A percentile compares a stretch with the other conserved stretches of the same genome.
Evolutionary conservation across 1,140 invertebrate genomes (phyloP).

Genomic region (Aphelenchoides fujianensis): DNA sequence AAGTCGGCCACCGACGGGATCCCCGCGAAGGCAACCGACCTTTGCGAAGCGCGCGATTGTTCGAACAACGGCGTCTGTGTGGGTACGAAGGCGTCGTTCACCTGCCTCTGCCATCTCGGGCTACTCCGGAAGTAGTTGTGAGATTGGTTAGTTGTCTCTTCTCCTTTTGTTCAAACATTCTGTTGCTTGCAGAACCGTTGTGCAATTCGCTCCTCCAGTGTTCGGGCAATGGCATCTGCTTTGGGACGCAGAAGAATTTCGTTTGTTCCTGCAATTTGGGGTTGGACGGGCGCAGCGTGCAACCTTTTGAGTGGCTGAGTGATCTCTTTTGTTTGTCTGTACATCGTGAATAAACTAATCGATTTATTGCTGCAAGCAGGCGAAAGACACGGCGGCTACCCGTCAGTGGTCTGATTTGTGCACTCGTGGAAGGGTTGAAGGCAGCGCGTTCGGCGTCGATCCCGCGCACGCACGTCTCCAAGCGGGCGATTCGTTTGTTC

Average conservation of each 20-base stretch:
- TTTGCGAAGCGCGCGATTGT: slow-evolving; percentile 18
- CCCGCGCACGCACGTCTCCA: neutral
- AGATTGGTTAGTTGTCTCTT: slow-evolving; percentile 20
- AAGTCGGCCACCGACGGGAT: slow-evolving; percentile 8
- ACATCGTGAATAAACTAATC: neutral
- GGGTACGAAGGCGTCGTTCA: slow-evolving; percentile 15
- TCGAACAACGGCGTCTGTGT: slow-evolving; percentile 21
- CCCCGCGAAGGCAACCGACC: neutral
- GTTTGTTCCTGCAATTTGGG: slow-evolving; percentile 8
- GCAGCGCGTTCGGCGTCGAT: neutral
- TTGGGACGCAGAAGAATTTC: slow-evolving; percentile 29
- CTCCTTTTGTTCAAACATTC: slow-evolving; percentile 7
- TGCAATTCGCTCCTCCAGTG: slow-evolving; percentile 37
- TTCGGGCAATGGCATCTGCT: slow-evolving; percentile 22
- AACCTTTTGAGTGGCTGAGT: neutral
- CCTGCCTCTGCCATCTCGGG: slow-evolving; percentile 26
- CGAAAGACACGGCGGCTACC: too few relatives aligned
- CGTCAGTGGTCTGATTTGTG: too few relatives aligned
- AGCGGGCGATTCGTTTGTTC: neutral
- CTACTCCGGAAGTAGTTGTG: slow-evolving; percentile 7
- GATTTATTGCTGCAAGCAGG: too few relatives aligned
- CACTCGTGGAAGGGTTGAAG: too few relatives aligned
- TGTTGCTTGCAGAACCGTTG: slow-evolving; percentile 23
- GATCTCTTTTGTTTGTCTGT: neutral
- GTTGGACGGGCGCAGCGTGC: neutral